A percentile compares a stretch with the other conserved stretches of the same genome.
Conservation (phyloP, 1,140 invertebrate species). For the Cydia fagiglandana region DNA sequence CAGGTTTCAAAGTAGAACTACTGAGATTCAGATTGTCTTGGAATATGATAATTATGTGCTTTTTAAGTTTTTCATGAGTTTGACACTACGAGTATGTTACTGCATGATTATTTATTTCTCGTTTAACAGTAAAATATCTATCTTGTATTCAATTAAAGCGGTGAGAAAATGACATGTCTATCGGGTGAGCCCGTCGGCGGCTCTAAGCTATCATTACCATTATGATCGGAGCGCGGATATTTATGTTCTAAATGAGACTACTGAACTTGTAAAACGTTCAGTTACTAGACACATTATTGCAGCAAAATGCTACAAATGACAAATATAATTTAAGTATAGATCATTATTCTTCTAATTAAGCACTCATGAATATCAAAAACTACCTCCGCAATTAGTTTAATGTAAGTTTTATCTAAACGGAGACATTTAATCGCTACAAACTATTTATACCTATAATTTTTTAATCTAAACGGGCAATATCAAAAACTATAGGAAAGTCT, state of each 20-base stretch:
- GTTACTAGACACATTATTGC: not conserved
- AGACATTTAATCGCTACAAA: no score
- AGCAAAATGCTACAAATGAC: not conserved
- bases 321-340: not conserved
- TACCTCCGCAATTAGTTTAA: no score
- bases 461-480: no score
- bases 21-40: not conserved
- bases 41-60: not conserved
- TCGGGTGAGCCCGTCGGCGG: conserved; percentile 43
- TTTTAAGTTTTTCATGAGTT: not conserved
- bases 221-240: conserved; percentile 37
- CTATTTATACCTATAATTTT: no score
- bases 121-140: conserved; percentile 49
- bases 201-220: conserved; percentile 55
- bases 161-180: conserved; percentile 69
- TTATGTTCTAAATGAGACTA: conserved; percentile 46
- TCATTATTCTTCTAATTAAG: no score
- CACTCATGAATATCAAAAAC: no score
- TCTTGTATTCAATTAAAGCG: conserved; percentile 61
- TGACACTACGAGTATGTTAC: conserved; percentile 33
- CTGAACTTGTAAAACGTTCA: not conserved
- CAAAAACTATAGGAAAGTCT: no score
- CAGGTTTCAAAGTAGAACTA: not conserved
- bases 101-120: conserved; percentile 43
- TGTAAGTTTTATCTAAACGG: no score